These are phyloP conservation scores for Euborellia annulipes DNA, from an alignment of 1,140 invertebrate species.

Conservation along the genomic window DNA sequence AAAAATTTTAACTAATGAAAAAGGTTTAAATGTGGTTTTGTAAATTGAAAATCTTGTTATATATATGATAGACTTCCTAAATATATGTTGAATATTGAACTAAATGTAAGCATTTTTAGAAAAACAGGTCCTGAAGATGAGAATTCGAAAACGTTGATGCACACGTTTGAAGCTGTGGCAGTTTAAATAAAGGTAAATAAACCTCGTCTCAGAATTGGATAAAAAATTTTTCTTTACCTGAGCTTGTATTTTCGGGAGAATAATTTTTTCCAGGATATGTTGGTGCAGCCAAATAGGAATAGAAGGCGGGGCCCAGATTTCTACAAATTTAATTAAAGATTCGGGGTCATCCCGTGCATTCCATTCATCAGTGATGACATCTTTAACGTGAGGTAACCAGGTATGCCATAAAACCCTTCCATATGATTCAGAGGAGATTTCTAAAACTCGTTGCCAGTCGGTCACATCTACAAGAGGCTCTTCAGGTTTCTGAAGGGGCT, in stretches of 20 bases:
- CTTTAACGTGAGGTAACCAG: slow-evolving; percentile 54
- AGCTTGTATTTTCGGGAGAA: slow-evolving; percentile 51
- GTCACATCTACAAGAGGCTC: slow-evolving; percentile 46
- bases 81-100: too few relatives aligned
- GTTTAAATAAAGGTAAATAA: too few relatives aligned
- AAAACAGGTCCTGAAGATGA: too few relatives aligned
- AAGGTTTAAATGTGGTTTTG: too few relatives aligned
- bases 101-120: too few relatives aligned
- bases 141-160: too few relatives aligned
- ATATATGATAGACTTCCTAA: too few relatives aligned
- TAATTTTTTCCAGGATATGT: slow-evolving; percentile 64
- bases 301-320: slow-evolving; percentile 56
- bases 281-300: slow-evolving; percentile 71
- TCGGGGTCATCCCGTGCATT: slow-evolving; percentile 50
- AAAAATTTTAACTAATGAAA: too few relatives aligned
- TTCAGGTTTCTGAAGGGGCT: slow-evolving; percentile 46
- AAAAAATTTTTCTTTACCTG: too few relatives aligned
- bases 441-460: slow-evolving; percentile 54
- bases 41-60: too few relatives aligned
- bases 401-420: slow-evolving; percentile 74
- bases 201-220: too few relatives aligned
- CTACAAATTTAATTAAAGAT: slow-evolving; percentile 59
- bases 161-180: too few relatives aligned
- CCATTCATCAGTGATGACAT: slow-evolving; percentile 37
- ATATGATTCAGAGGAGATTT: slow-evolving; percentile 53